Conservation (phyloP, 2,113 vertebrate genomes). For the Erpornis zantholeuca region DNA sequence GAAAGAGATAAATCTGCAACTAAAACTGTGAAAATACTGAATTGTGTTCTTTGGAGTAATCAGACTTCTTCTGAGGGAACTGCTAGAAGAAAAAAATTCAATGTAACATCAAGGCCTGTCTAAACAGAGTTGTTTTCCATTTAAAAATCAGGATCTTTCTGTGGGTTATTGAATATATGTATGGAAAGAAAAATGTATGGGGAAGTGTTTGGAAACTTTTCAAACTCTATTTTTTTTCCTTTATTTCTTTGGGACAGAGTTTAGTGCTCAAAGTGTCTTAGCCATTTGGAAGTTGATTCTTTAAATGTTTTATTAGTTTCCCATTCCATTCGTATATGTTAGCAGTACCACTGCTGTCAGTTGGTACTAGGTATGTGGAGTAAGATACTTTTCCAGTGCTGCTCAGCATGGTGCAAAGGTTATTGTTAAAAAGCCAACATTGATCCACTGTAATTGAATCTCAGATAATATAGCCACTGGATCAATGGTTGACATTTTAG, state of each 20-base stretch:
- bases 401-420: background rate
- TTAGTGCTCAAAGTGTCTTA: background rate
- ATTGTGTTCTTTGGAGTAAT: background rate
- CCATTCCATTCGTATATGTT: background rate
- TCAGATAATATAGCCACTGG: background rate
- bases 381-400: background rate
- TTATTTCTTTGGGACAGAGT: background rate
- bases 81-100: background rate
- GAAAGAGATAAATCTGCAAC: background rate
- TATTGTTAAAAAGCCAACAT: slow-evolving; percentile 24
- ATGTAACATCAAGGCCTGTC: background rate
- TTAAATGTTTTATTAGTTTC: background rate
- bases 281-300: background rate
- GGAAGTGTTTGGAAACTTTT: background rate
- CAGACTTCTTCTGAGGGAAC: background rate
- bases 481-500: slow-evolving; percentile 13
- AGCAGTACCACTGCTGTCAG: background rate
- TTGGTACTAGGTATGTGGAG: background rate
- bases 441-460: slow-evolving; percentile 9
- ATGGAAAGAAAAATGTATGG: background rate
- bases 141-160: background rate
- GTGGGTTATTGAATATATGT: background rate
- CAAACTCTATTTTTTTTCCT: background rate
- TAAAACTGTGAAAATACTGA: background rate
- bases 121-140: background rate